phyloP scores from a whole-genome alignment of 2,888 invertebrate species.

The Temnothorax rugatulus region DNA sequence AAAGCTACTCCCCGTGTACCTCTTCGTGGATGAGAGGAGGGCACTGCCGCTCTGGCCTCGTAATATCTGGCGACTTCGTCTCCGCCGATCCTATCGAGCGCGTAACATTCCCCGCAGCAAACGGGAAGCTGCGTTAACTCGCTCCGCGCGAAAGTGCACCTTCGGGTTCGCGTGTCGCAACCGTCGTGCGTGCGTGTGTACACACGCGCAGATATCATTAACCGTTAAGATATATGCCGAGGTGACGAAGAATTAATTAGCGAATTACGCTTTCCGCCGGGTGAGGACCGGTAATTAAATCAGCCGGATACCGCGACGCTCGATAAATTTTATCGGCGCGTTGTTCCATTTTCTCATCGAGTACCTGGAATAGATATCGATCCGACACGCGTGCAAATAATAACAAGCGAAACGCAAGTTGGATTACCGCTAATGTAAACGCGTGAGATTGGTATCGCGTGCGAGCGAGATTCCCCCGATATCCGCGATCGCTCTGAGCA shows the following conservation, averaged over 20 bases:
- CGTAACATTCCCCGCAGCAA: conserved; percentile 70
- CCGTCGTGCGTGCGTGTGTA: neutral
- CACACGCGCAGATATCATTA: conserved; percentile 15
- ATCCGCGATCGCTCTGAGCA: conserved; percentile 2
- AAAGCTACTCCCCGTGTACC: conserved; percentile 59
- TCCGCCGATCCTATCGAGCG: conserved; percentile 73
- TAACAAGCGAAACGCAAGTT: neutral
- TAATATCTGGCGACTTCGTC: conserved; percentile 73
- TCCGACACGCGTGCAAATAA: neutral
- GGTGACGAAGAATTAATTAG: conserved; percentile 51
- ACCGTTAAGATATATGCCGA: conserved; percentile 13
- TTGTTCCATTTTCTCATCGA: neutral
- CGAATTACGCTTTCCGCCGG: conserved; percentile 17
- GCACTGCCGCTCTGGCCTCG: conserved; percentile 56
- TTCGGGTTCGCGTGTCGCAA: conserved; percentile 34
- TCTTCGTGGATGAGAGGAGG: conserved; percentile 54
- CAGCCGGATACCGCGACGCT: conserved; percentile 3
- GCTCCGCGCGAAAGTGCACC: conserved; percentile 62
- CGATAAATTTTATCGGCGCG: conserved; percentile 9
- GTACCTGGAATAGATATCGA: neutral
- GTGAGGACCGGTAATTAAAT: conserved; percentile 27
- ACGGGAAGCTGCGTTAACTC: conserved; percentile 69
- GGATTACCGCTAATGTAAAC: neutral
- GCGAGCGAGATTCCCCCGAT: conserved; percentile 20
- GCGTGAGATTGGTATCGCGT: conserved; percentile 27